Evolutionary conservation across 1,140 invertebrate genomes (phyloP).

Genomic region (Meteorus sp.): DNA sequence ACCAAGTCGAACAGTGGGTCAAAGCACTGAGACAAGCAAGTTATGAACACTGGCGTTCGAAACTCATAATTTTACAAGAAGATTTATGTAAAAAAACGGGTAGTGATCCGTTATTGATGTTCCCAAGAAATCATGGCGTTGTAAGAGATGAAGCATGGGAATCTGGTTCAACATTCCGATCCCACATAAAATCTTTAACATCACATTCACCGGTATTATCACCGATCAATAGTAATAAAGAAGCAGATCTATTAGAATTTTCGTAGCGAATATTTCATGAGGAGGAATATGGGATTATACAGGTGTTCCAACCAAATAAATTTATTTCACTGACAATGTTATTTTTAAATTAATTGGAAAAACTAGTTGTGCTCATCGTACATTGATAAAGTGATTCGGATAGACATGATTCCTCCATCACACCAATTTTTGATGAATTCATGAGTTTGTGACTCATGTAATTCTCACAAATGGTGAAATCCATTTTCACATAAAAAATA

Average conservation of each 20-base stretch:
- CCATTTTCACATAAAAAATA: too few species aligned
- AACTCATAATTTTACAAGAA: slow-evolving; percentile 63
- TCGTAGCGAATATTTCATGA: neutral
- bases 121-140: slow-evolving; percentile 65
- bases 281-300: neutral
- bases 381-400: neutral
- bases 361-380: slow-evolving; percentile 15
- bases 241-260: slow-evolving; percentile 23
- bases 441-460: too few species aligned
- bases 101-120: slow-evolving; percentile 67
- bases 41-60: slow-evolving; percentile 65
- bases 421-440: neutral
- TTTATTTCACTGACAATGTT: slow-evolving; percentile 10
- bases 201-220: neutral
- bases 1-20: slow-evolving; percentile 66
- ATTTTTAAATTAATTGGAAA: neutral
- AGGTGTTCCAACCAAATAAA: slow-evolving; percentile 10
- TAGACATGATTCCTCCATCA: slow-evolving; percentile 3
- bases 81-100: slow-evolving; percentile 64
- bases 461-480: too few species aligned
- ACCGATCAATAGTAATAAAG: slow-evolving; percentile 8
- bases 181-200: slow-evolving; percentile 44
- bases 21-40: slow-evolving; percentile 63
- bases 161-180: slow-evolving; percentile 44
- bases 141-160: slow-evolving; percentile 52